Evolutionary conservation across 2,113 vertebrate genomes (phyloP), one percentile per base, ranked within the genome.

Genomic region (Pogona vitticeps): DNA sequence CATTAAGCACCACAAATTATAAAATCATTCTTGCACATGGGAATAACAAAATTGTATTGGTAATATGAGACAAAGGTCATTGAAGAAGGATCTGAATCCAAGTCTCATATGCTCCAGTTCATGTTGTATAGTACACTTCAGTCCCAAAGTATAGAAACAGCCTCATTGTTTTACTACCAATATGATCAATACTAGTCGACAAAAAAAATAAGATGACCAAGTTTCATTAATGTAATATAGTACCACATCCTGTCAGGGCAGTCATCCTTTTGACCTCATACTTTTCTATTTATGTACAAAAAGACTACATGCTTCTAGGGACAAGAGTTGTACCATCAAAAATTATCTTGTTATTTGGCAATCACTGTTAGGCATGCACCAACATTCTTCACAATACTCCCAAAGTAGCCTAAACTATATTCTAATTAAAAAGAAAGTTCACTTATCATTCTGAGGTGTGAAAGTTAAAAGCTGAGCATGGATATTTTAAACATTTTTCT

Each of bases 401-500:
- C 58, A 86, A 81, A 75, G 36, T 80, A 46, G 38, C n/a, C 13
- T 33, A 36, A 63, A 71, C 42, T 63, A 28, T 14, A 65, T 81
- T 83, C 85, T 79, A 88, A 38, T 86, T 92, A 84, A 86, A 59
- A 93, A 72, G 81, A 91, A 89, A 84, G 33, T 38, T 88, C 65
- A 75, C 0, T n/a, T n/a, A n/a, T n/a, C 31, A 3, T 17, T 93
- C 52, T 81, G 20, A n/a, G 3, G 5, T 88, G 68, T 80, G 52
- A 93, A 72, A 86, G 78, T 71, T 86, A 91, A 92, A 92, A 59
- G 12, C 40, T 89, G 63, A 91, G 88, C 21, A 84, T 77, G 81
- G 81, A 38, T 84, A 84, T 12, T 33, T 90, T 86, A 78, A 81
- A 86, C 87, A 73, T 82, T 88, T 58, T 68, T 73, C 70, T 72